phyloP scores from a whole-genome alignment of 2,797 vertebrate species.

The Brachyalestes nurse region DNA sequence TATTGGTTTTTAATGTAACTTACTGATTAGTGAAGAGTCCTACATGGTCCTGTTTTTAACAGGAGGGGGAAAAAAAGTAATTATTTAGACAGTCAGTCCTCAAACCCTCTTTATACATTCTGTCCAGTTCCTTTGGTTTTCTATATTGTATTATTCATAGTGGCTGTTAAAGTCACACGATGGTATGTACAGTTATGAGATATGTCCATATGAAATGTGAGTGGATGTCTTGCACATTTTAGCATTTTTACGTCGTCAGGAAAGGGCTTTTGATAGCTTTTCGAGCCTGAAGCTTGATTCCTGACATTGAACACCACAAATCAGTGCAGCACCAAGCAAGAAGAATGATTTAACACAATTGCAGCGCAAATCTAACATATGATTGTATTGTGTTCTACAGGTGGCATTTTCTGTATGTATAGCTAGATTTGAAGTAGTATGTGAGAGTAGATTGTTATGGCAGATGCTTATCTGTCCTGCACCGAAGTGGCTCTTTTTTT shows the following conservation, averaged over 20 bases:
- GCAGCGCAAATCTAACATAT: conserved; percentile 30
- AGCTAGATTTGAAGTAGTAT: conserved; percentile 15
- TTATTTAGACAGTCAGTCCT: conserved; percentile 8
- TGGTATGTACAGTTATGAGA: conserved; percentile 38
- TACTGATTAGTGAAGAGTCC: background rate
- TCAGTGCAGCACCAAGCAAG: conserved; percentile 3
- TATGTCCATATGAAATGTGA: conserved; percentile 41
- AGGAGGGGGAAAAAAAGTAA: background rate
- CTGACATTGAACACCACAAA: background rate
- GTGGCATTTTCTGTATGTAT: conserved; percentile 22
- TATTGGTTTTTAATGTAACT: background rate
- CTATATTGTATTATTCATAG: conserved; percentile 16
- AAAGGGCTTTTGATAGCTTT: conserved; percentile 52
- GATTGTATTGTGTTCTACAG: conserved; percentile 11
- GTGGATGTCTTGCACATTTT: conserved; percentile 45
- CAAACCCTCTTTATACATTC: background rate
- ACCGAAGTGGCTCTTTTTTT: conserved; percentile 8
- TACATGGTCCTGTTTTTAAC: background rate
- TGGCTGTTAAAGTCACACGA: conserved; percentile 21
- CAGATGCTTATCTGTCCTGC: conserved; percentile 8
- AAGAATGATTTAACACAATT: conserved; percentile 11
- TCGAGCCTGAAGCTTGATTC: conserved; percentile 54
- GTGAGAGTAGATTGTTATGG: background rate
- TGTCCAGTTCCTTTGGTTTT: background rate
- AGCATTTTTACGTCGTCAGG: conserved; percentile 17